Base-by-base conservation (phyloP, 2,888 invertebrate species). In the Fragum whitleyi region DNA sequence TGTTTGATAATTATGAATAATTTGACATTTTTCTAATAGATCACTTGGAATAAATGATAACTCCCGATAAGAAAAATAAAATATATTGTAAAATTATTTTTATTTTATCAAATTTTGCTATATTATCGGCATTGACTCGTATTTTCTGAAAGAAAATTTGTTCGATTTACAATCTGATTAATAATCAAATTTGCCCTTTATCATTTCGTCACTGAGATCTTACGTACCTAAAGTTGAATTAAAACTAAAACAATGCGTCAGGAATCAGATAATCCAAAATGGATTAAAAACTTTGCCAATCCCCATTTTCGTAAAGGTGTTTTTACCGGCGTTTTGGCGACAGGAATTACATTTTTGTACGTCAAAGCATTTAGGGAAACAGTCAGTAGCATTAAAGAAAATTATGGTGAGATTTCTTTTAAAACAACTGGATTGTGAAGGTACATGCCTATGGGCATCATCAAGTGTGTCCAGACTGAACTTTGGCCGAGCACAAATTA, bases 291-390 rank as follows among this genome's bases (percentile, higher is more conserved):
- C 14, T 70, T 70, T 26, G 55, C 32, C 11, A 70, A 70, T 53
- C 55, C 55, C 1, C 3, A 55, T n/a, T 70, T 14, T 36, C n/a
- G 70, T 23, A 55, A 14, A 55, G 70, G 70, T 14, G n/a, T 70
- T n/a, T 70, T 70, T 70, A 32, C 57, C 1, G 70, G 70, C 9
- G 14, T 70, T 9, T 53, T 55, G n/a, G 53, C 28, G 2, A 51
- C 57, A n/a, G 55, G n/a, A 3, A 11, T 55, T 11, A 29, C 57
- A n/a, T 11, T 36, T 32, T 1, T 70, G 32, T 70, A 70, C 53
- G 36, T 21, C 2, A 47, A 51, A n/a, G 53, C 29, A n/a, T 14
- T 53, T 2, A 61, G n/a, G 28, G 32, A 32, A 9, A 47, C 47
- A 14, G n/a, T 47, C 16, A 47, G 47, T 2, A 14, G 47, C n/a